Base-by-base conservation (phyloP, 1,140 invertebrate genomes). In the Rhagoletis zephyria region DNA sequence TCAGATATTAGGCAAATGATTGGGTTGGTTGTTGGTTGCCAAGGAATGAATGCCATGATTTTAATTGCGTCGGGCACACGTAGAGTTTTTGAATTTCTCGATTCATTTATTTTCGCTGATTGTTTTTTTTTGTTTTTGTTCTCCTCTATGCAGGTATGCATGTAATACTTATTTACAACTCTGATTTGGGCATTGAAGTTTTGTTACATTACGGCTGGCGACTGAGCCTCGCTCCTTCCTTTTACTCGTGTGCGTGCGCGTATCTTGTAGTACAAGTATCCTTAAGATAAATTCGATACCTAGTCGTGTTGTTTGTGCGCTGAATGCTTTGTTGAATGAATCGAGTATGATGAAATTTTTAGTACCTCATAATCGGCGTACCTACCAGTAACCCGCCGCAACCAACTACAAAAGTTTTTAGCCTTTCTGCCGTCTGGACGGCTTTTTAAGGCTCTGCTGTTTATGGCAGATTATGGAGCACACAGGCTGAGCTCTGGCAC, bases 201-300 rank as follows among this genome's bases (percentile, higher is more conserved):
- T 59, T 56, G 74, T 56, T 19, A 10, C n/a, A 48, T n/a, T 59
- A 30, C 30, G 6, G 48, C 51, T n/a, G 40, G 67, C 67, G 67
- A 74, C 61, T 30, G 1, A 63, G 67, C 30, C 67, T 56, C 5
- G 51, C 10, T 56, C 51, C 30, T 30, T 56, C 51, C 30, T 30
- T 30, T 30, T 30, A 1, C 10, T 63, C 12, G n/a, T 14, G 64
- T 40, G 19, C 74, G 45, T 56, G n/a, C 74, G n/a, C 74, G 42
- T 81, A 81, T 81, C 74, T 81, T 81, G 74, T 81, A 81, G 48
- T 81, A 81, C 74, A 81, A 56, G 74, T 81, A 56, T 81, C 74
- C 74, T 81, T 81, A 81, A 59, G 74, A 81, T 81, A 81, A 81
- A 81, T 81, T 81, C 74, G 74, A 81, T 81, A 81, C 74, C 45